Evolutionary conservation across 2,113 vertebrate genomes (phyloP), one percentile per base, ranked within the genome.

Genomic region (Excalfactoria chinensis): DNA sequence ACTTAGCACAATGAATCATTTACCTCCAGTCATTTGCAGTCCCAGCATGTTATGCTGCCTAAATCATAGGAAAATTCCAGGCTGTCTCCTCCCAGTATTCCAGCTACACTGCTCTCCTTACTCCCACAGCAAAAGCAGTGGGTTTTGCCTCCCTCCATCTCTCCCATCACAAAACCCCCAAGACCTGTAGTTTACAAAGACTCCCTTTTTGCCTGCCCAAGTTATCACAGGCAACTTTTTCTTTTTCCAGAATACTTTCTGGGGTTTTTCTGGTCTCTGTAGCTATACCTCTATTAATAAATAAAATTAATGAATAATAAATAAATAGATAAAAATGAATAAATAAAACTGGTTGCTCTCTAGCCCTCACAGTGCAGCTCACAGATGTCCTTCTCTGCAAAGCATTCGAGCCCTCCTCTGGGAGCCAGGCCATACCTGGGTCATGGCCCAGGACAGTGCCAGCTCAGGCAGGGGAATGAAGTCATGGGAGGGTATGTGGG

Each of bases 51-150:
- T 90, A 49, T 69, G 35, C 53, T 86, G 74, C 74, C 81, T 92
- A 84, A 75, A 84, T 84, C 73, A 71, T 35, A 84, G 77, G 84
- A 93, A 93, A 95, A 92, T 92, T 96, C 90, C 86, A 89, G 21
- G 7, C 19, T 0, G 34, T 49, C 86, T 88, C 56, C 69, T 90
- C 40, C 62, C 84, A 41, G 93, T 88, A 94, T 92, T 74, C 69
- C 79, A 88, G 25, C 41, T 13, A 0, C 22, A 5, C 19, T 0
- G 1, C 34, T 63, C 28, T 90, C 37, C 49, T 73, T 55, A 35
- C 22, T 89, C 28, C 30, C 70, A 92, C 35, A 67, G 44, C n/a
- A 75, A 37, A 44, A 76, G 58, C 43, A 55, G 11, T 9, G 48
- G 41, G 23, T 40, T 86, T 40, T 74, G 56, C 66, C 35, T 56